Conservation (phyloP, 2,888 invertebrate species). For the Sphaerophoria rueppellii region DNA sequence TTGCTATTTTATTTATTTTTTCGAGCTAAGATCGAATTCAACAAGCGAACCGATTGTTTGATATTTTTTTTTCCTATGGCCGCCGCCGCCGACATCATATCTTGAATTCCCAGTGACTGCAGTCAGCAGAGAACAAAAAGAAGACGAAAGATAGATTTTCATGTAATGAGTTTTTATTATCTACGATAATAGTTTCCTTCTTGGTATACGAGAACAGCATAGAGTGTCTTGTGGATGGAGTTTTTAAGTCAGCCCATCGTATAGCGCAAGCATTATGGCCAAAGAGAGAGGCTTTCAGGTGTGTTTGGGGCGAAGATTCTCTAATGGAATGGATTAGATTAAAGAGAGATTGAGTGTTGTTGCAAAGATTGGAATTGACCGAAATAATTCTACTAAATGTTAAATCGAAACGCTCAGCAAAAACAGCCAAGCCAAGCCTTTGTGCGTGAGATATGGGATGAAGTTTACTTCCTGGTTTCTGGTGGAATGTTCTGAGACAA, state of each 20-base stretch:
- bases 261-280: background rate
- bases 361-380: constrained; percentile 57
- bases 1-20: constrained; percentile 2
- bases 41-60: constrained; percentile 57
- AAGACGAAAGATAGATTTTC: constrained; percentile 45
- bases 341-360: constrained; percentile 36
- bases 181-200: constrained; percentile 63
- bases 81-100: constrained; percentile 37
- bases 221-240: constrained; percentile 1
- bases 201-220: background rate
- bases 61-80: constrained; percentile 17
- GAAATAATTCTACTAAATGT: constrained; percentile 57
- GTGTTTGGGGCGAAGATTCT: constrained; percentile 41
- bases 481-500: background rate
- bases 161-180: constrained; percentile 71
- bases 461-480: constrained; percentile 54
- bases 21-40: constrained; percentile 48
- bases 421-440: constrained; percentile 21
- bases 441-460: constrained; percentile 66
- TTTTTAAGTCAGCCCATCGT: background rate
- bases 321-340: constrained; percentile 59
- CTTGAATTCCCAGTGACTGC: background rate
- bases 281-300: constrained; percentile 48
- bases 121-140: constrained; percentile 20
- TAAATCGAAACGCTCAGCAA: constrained; percentile 20